These are phyloP conservation scores for Lordiphosa collinella DNA, from an alignment of 1,140 invertebrate genomes.

Conservation along the genomic window DNA sequence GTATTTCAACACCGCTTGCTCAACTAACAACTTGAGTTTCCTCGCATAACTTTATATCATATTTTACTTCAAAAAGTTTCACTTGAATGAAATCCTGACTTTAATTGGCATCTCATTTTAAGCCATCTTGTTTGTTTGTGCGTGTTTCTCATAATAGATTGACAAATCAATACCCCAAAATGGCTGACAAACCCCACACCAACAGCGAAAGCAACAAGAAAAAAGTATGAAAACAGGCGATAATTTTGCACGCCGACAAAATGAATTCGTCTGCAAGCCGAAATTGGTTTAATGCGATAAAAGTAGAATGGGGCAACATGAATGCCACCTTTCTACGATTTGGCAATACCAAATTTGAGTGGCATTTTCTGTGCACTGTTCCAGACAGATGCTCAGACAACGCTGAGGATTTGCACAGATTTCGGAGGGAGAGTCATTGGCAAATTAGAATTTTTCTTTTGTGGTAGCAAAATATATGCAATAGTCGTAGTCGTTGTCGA, in stretches of 20 bases:
- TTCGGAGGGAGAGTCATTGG: not conserved
- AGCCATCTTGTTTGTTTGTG: no score
- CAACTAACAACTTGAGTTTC: no score
- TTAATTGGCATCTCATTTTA: no score
- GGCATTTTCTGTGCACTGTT: constrained; percentile 52
- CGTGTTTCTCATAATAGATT: no score
- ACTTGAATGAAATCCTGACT: no score
- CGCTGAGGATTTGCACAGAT: constrained; percentile 7
- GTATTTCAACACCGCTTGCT: no score
- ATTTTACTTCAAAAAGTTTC: no score
- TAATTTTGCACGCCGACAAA: constrained; percentile 24
- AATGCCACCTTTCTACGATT: constrained; percentile 20
- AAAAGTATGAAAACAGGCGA: constrained; percentile 14
- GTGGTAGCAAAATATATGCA: constrained; percentile 46
- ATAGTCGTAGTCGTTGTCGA: constrained; percentile 50
- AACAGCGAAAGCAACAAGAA: not conserved
- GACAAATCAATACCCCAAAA: constrained; percentile 35
- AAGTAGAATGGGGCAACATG: constrained; percentile 7
- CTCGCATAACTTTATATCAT: no score
- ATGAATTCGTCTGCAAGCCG: constrained; percentile 28
- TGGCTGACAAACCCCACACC: no score
- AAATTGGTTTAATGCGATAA: constrained; percentile 50
- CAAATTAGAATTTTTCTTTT: constrained; percentile 14
- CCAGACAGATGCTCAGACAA: constrained; percentile 56
- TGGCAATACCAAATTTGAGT: constrained; percentile 45